phyloP scores from a whole-genome alignment of 2,113 vertebrate species.

The Smithornis capensis region DNA sequence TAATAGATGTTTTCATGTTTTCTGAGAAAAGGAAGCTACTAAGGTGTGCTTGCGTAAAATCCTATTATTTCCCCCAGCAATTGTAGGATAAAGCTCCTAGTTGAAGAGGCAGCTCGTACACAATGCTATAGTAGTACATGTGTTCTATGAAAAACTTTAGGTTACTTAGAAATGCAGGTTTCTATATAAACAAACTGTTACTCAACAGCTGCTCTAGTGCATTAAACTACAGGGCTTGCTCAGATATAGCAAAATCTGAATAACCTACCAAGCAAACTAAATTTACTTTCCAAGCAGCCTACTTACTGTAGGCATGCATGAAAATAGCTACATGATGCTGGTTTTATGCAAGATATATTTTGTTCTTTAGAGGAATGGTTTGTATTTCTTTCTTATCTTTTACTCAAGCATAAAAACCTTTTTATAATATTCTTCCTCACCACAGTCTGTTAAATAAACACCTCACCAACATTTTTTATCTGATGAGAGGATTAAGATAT shows the following conservation, averaged over 20 bases:
- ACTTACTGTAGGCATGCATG: neutral
- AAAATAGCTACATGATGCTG: neutral
- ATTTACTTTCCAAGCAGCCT: neutral
- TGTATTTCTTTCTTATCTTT: neutral
- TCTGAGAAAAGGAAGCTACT: neutral
- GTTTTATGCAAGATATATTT: neutral
- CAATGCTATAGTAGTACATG: neutral
- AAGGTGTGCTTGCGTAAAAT: neutral
- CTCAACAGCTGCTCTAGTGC: neutral
- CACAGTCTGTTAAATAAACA: neutral
- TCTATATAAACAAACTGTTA: neutral
- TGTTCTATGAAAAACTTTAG: neutral
- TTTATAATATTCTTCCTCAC: neutral
- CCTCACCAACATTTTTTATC: neutral
- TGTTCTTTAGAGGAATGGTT: neutral
- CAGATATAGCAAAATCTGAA: neutral
- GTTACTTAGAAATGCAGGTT: neutral
- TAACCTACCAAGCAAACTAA: neutral
- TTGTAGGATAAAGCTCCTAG: neutral
- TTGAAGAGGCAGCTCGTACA: neutral
- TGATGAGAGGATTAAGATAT: neutral
- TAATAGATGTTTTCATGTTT: neutral
- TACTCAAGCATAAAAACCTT: neutral
- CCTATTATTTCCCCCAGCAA: neutral
- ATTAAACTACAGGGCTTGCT: neutral